These are phyloP conservation scores for Tetragonula clypearis DNA, from an alignment of 1,140 invertebrate genomes.

Conservation along the genomic window DNA sequence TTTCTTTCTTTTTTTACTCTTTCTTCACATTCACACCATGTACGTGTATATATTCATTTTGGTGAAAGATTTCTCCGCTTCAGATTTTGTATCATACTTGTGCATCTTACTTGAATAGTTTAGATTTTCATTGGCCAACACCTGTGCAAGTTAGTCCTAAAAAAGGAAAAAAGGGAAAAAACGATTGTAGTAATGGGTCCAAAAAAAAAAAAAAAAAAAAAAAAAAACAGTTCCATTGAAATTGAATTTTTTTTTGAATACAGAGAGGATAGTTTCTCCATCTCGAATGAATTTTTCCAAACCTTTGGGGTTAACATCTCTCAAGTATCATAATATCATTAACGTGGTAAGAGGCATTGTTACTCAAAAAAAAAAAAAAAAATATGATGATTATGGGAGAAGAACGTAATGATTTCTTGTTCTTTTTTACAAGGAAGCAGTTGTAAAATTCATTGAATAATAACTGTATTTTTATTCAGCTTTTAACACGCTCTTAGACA, in stretches of 20 bases:
- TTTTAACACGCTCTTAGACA: not conserved
- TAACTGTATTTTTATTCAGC: not conserved
- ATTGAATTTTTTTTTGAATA: not conserved
- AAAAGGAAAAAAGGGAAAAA: too few species aligned
- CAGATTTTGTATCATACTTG: constrained; percentile 45
- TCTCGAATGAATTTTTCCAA: not conserved
- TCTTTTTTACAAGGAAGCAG: not conserved
- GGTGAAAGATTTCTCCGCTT: constrained; percentile 41
- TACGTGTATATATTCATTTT: constrained; percentile 44
- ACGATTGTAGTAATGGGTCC: not conserved
- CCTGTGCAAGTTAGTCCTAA: constrained; percentile 40
- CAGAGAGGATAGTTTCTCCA: not conserved
- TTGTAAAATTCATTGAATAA: not conserved
- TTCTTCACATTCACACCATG: constrained; percentile 15
- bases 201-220: too few species aligned
- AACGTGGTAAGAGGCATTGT: not conserved
- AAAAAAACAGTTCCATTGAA: not conserved
- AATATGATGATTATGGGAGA: not conserved
- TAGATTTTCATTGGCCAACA: constrained; percentile 29
- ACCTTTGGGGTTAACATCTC: not conserved
- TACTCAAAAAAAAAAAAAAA: not conserved
- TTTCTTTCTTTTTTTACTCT: too few species aligned
- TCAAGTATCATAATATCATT: not conserved
- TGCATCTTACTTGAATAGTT: constrained; percentile 59
- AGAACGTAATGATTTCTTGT: not conserved